Base-by-base conservation (phyloP, 2,797 vertebrate species). In the Labroides dimidiatus region DNA sequence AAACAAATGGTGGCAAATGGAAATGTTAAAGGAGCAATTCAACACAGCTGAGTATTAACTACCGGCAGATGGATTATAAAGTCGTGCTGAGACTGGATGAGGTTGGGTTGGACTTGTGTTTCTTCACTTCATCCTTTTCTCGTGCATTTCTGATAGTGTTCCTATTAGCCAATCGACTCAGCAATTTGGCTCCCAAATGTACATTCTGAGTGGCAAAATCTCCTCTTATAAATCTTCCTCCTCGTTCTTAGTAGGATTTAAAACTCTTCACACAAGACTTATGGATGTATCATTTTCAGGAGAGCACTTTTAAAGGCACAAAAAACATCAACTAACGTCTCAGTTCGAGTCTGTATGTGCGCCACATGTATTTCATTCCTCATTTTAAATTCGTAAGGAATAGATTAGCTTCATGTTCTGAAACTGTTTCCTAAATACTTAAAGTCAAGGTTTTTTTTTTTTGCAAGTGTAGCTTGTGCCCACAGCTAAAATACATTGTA, bases 1-100 rank as follows among this genome's bases (percentile, higher is more conserved):
- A 72, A 80, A 71, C 56, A 72, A 72, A 69, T 45, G 5, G 36
- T 30, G 56, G 61, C 13, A 60, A 30, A 69, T 73, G 55, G n/a
- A 67, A 56, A 23, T 49, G 37, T 14, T 61, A 23, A 50, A 47
- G 50, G 71, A 51, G 41, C 21, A 20, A 7, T 21, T 21, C 27
- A 50, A 12, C 27, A 50, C 36, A 24, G 33, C 30, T 39, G 6
- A 19, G 36, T 56, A 43, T 59, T 42, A 53, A 24, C 49, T 44
- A 16, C 50, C 42, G 41, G 13, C 37, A 10, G 12, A 30, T 9
- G 13, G 49, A 44, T 56, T 42, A 57, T 57, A 19, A 50, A 48
- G 9, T 65, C 12, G 49, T 16, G 47, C 41, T 20, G 43, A 20
- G 49, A 45, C 39, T 44, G 43, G 21, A 49, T 62, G 48, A 61